These are phyloP conservation scores for Prunella strophiata DNA, from an alignment of 2,797 vertebrate genomes.

Conservation along the genomic window DNA sequence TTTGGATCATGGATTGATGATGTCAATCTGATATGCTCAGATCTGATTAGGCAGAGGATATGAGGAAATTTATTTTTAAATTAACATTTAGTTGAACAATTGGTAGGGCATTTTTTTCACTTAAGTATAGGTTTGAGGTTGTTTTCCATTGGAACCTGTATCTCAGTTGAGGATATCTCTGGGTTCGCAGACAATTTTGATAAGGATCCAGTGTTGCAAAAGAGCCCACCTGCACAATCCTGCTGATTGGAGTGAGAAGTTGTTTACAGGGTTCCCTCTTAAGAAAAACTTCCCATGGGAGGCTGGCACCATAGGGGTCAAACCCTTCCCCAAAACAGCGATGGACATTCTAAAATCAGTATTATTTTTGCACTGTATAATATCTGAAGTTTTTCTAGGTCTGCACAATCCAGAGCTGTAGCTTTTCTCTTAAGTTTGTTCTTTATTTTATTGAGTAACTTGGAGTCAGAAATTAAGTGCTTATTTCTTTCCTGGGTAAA, in stretches of 20 bases:
- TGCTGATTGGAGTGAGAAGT: background rate
- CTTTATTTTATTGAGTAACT: background rate
- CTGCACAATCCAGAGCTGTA: background rate
- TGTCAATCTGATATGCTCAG: background rate
- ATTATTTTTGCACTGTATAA: background rate
- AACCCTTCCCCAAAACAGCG: background rate
- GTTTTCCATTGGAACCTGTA: background rate
- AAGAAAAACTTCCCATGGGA: background rate
- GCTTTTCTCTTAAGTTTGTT: background rate
- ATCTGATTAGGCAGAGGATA: background rate
- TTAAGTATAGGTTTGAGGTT: background rate
- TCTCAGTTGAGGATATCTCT: background rate
- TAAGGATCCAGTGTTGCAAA: background rate
- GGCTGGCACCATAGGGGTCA: background rate
- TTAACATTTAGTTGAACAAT: background rate
- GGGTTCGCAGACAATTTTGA: background rate
- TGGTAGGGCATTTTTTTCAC: background rate
- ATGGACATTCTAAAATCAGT: background rate
- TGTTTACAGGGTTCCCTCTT: background rate
- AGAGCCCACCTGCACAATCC: background rate
- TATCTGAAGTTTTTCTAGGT: background rate
- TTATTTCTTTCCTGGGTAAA: background rate
- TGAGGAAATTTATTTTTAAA: background rate
- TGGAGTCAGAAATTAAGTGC: background rate
- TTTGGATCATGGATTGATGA: background rate